Conservation (phyloP, 2,113 vertebrate species). For the Egretta garzetta region DNA sequence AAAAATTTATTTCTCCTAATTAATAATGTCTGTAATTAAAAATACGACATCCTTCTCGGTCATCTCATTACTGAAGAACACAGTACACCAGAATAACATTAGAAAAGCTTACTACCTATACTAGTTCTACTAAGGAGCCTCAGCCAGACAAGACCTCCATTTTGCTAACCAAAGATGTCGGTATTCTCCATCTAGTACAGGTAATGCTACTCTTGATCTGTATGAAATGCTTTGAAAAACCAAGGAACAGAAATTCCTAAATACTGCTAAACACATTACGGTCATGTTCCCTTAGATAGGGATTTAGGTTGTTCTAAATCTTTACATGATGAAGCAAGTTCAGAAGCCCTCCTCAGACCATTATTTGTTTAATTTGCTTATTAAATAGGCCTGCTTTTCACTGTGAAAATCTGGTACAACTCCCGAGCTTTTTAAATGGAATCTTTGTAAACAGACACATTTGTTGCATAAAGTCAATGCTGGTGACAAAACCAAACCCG, state of each 20-base stretch:
- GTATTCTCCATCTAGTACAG: not conserved
- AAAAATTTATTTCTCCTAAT: not conserved
- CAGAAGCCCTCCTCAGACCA: not conserved
- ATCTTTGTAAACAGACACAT: not conserved
- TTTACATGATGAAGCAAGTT: not conserved
- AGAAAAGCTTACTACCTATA: not conserved
- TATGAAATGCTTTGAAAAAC: not conserved
- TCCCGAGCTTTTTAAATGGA: not conserved
- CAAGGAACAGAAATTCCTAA: not conserved
- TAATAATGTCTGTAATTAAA: not conserved
- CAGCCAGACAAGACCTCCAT: not conserved
- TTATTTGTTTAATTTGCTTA: not conserved
- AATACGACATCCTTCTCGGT: not conserved
- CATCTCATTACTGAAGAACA: not conserved
- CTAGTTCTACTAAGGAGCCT: not conserved
- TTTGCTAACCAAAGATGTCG: not conserved
- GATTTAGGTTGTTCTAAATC: not conserved
- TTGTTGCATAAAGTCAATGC: not conserved
- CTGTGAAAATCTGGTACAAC: not conserved
- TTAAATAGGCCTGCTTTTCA: not conserved
- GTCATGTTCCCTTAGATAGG: not conserved
- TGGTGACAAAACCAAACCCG: not conserved
- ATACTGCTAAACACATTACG: not conserved
- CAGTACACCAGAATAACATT: not conserved
- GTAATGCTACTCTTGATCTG: not conserved